Conservation (phyloP, 23 tunicate genomes). For the Oikopleura albicans region DNA sequence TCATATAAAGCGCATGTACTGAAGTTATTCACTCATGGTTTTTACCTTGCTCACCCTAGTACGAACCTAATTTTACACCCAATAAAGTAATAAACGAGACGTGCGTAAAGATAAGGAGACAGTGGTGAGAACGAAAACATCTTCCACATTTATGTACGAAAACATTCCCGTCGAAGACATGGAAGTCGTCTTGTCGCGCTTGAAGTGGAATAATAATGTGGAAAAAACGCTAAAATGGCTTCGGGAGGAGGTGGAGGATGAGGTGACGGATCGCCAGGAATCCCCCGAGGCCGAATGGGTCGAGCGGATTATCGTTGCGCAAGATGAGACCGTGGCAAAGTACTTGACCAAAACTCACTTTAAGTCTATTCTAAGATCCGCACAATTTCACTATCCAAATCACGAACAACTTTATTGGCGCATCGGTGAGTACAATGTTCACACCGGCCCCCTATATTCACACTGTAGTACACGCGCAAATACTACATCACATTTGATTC, state of each 20-base stretch:
- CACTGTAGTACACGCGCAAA: no score
- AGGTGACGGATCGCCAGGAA: constrained; percentile 4
- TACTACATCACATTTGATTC: no score
- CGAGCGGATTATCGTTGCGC: neutral
- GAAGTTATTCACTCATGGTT: no score
- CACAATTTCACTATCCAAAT: neutral
- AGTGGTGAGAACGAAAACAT: no score
- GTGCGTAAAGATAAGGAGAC: no score
- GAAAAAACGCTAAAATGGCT: constrained; percentile 13
- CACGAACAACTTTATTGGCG: constrained; percentile 4
- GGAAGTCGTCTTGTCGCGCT: neutral
- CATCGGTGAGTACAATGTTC: no score
- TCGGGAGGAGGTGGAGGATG: neutral
- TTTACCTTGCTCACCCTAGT: no score
- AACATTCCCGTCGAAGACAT: neutral
- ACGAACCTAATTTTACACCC: no score
- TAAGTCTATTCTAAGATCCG: neutral
- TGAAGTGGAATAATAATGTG: neutral
- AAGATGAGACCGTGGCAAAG: neutral
- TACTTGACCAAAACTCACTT: neutral
- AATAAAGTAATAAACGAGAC: no score
- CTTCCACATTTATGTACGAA: neutral
- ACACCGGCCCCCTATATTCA: no score
- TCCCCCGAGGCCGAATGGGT: neutral
- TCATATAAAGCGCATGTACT: no score